Base-by-base conservation (phyloP, 2,113 vertebrate genomes). In the Cyanoderma ruficeps region DNA sequence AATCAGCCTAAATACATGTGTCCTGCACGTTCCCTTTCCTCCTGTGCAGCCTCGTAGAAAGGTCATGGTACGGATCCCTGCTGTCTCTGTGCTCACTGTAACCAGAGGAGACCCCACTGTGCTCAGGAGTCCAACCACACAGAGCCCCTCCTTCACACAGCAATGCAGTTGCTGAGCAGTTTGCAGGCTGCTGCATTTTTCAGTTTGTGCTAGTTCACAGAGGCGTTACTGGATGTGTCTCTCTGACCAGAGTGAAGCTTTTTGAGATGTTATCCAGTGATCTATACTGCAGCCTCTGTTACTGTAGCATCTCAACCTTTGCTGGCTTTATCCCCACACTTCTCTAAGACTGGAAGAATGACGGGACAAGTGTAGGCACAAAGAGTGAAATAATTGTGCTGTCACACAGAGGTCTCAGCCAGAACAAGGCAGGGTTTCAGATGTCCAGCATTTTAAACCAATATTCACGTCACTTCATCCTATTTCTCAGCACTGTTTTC, bases 401-500 rank as follows among this genome's bases (percentile, higher is more conserved):
- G 84, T 77, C 53, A 52, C 46, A 61, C 65, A 74, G 69, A 89
- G 63, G 39, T 67, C 61, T 88, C 5, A 1, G 63, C 44, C n/a
- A 95, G 59, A 90, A 35, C 35, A 67, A 79, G 63, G 39, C n/a
- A 85, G 42, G 12, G 35, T 28, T 57, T 47, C 55, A 55, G 44
- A n/a, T 23, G 23, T 72, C 65, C 67, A 27, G 63, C 21, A 67
- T 90, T 77, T 91, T 74, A 90, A 91, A 91, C 24, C 35, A 82
- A 22, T 22, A 59, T 47, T 75, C 42, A 31, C 6, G 14, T 83
- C 55, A 76, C n/a, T 83, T 82, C 50, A 55, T 88, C 63, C 67
- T 47, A 21, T 46, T 91, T 95, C 63, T 87, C 78, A 70, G 50
- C 33, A 15, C 42, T 52, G 31, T 69, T 89, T 93, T 70, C n/a